Evolutionary conservation across 2,113 vertebrate genomes (phyloP).

Genomic region (Phalacrocorax brasilianus): DNA sequence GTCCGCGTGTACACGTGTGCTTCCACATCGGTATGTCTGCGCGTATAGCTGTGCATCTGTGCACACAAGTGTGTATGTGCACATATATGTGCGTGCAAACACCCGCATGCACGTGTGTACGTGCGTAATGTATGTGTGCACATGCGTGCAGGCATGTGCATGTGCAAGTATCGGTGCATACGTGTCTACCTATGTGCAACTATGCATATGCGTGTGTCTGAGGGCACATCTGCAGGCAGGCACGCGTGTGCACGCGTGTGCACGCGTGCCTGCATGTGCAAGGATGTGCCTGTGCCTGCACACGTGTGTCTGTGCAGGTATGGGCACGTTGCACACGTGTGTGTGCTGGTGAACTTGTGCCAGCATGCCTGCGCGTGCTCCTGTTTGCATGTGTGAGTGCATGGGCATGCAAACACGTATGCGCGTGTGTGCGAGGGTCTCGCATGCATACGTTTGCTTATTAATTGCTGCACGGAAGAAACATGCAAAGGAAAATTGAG

Average conservation of each 20-base stretch:
- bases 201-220: too few species aligned
- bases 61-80: background rate
- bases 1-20: accelerated
- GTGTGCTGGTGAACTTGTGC: background rate
- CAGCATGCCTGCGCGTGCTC: accelerated
- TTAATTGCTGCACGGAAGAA: too few species aligned
- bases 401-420: background rate
- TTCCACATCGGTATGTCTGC: accelerated
- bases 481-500: too few species aligned
- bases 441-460: too few species aligned
- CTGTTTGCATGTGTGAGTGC: too few species aligned
- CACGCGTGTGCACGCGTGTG: accelerated
- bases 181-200: too few species aligned
- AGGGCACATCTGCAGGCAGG: background rate
- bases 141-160: accelerated
- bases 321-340: too few species aligned
- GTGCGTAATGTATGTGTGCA: background rate
- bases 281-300: background rate
- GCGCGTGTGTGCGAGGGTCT: accelerated
- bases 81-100: accelerated
- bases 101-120: accelerated
- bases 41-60: too few species aligned
- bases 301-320: too few species aligned
- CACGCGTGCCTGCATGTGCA: too few species aligned
- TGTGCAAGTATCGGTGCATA: background rate